These are phyloP conservation scores for Pollimyrus isidori DNA, from an alignment of 2,113 vertebrate genomes.

Conservation along the genomic window DNA sequence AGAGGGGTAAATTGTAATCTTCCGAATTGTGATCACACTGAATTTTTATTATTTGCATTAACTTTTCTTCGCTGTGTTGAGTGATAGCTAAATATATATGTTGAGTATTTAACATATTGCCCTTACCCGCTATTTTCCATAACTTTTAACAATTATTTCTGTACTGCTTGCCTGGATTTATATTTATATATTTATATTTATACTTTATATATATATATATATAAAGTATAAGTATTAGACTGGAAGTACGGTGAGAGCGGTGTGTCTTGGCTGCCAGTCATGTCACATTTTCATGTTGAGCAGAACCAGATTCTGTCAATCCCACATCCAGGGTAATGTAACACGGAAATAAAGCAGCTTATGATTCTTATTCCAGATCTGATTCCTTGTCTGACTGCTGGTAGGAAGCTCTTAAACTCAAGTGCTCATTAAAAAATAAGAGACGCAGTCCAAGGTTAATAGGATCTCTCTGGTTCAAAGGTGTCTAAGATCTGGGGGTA, in stretches of 20 bases:
- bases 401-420: constrained; percentile 27
- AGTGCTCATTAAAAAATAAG: constrained; percentile 29
- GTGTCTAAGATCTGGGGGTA: constrained; percentile 21
- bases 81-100: background rate
- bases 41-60: background rate
- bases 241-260: background rate
- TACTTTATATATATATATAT: no score
- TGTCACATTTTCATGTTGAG: background rate
- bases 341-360: background rate
- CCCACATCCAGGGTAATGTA: background rate
- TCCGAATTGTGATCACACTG: background rate
- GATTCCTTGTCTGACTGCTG: constrained; percentile 24
- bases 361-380: background rate
- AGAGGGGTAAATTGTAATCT: background rate
- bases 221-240: background rate
- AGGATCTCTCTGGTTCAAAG: constrained; percentile 35
- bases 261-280: background rate
- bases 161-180: background rate
- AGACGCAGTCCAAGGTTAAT: constrained; percentile 31
- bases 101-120: background rate
- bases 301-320: background rate
- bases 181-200: background rate
- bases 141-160: background rate
- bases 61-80: background rate
- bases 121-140: background rate